phyloP scores from a whole-genome alignment of 2,888 invertebrate species.

The Calliopum simillimum region DNA sequence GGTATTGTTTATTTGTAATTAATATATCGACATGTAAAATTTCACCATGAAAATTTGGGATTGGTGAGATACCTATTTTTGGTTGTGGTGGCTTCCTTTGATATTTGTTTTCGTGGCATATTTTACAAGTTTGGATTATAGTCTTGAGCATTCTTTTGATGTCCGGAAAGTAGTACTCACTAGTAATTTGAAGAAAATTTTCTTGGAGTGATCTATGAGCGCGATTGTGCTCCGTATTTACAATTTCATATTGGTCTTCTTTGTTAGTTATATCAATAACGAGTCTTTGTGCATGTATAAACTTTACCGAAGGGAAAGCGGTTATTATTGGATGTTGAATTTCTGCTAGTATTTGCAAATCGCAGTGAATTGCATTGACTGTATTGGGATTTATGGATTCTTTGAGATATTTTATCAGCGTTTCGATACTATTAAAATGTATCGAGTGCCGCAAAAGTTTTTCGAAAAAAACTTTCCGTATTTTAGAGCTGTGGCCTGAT shows the following conservation, averaged over 20 bases:
- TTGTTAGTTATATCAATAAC: constrained; percentile 40
- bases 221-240: constrained; percentile 37
- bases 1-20: constrained; percentile 31
- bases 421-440: constrained; percentile 21
- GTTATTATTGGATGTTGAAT: no score
- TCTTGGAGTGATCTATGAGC: constrained; percentile 33
- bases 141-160: constrained; percentile 32
- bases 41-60: constrained; percentile 30
- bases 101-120: constrained; percentile 34
- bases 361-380: constrained; percentile 36
- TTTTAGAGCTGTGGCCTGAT: constrained; percentile 19
- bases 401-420: constrained; percentile 29
- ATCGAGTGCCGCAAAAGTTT: constrained; percentile 23
- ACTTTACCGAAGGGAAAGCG: no score
- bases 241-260: constrained; percentile 39
- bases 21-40: constrained; percentile 29
- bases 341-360: constrained; percentile 25
- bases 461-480: constrained; percentile 24
- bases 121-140: constrained; percentile 36
- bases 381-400: constrained; percentile 32
- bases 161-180: constrained; percentile 35
- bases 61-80: constrained; percentile 36
- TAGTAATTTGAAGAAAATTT: constrained; percentile 34
- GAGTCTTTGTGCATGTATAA: constrained; percentile 33
- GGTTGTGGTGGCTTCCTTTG: constrained; percentile 36